Base-by-base conservation (phyloP, 2,888 invertebrate genomes). In the Geophilus truncorum region DNA sequence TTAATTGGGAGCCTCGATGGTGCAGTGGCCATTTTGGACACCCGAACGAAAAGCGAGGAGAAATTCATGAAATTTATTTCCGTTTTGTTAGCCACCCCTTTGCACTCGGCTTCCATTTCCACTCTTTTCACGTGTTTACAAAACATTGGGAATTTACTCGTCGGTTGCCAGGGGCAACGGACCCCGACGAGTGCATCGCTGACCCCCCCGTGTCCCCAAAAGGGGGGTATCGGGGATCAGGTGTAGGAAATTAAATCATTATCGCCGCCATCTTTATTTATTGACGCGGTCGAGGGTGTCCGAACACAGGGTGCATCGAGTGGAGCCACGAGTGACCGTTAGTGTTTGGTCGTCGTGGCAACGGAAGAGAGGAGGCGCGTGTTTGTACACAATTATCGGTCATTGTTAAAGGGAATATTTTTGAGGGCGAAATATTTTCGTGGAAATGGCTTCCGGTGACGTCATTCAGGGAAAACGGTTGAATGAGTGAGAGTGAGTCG, bases 161-260 rank as follows among this genome's bases (percentile, higher is more conserved):
- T 12, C 15, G 28, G 70, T 70, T 51, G 51, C 51, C 7, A 51
- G 51, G 51, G 51, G 51, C 51, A 18, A 51, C 51, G 51, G 51
- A 40, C 9, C 15, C 15, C n/a, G n/a, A 18, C 51, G 9, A 40
- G 12, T 7, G 7, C 51, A 5, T 2, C 15, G 45, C 4, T 51
- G 51, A 51, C 51, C 51, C 51, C n/a, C 18, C 25, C 2, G 70
- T 9, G 3, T 62, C 57, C 2, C 10, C 0, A 7, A n/a, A 25
- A 25, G 12, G 25, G 25, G 70, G 70, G 28, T 28, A 70, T 23
- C 15, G 70, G 28, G 70, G 70, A 70, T 70, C 70, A 70, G 70
- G 70, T 70, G 70, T 70, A 70, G 70, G 70, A 70, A 70, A 70
- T 70, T 70, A 70, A 70, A 70, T 70, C 70, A 70, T 70, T 70